Evolutionary conservation across 1,140 invertebrate genomes (phyloP), one percentile per base, ranked within the genome.

Genomic region (Drosophila tropicalis): DNA sequence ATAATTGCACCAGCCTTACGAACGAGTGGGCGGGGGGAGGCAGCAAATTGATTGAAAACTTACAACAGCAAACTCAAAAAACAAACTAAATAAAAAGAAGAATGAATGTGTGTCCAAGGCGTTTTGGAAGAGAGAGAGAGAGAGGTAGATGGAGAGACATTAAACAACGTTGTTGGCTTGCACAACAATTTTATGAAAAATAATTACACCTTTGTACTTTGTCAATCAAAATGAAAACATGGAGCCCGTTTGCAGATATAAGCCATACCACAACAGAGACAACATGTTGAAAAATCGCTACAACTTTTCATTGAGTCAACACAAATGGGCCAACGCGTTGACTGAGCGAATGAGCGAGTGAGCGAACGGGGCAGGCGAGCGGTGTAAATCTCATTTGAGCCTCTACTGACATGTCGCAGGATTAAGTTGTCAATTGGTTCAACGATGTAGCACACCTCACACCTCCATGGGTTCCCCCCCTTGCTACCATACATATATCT

Each of bases 121-220:
- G 34, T 36, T 36, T 36, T 12, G 2, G 34, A 36, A 12, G 19
- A 40, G 19, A 32, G 3, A 36, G 19, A 25, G 41, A 32, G 4
- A 17, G 47, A 44, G n/a, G n/a, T n/a, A 44, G 41, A 41, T 41
- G 5, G 40, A 9, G 15, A 47, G 44, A 51, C 44, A 22, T 22
- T 9, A 12, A 62, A 69, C 68, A 55, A 32, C 41, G 34, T 55
- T 55, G 61, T 76, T 75, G 58, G 72, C 75, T 78, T 67, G 62
- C 81, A 10, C 44, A 68, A 55, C 61, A 66, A 75, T 87, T 84
- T 89, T 89, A 84, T 89, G 72, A 89, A 89, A 89, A 89, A 89
- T 89, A 89, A 89, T 89, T 89, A 89, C 84, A 90, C 84, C 81
- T 89, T 89, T 89, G 84, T 89, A 89, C 77, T 89, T 87, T 89